Base-by-base conservation (phyloP, 2,797 vertebrate genomes). In the Lagorchestes hirsutus region DNA sequence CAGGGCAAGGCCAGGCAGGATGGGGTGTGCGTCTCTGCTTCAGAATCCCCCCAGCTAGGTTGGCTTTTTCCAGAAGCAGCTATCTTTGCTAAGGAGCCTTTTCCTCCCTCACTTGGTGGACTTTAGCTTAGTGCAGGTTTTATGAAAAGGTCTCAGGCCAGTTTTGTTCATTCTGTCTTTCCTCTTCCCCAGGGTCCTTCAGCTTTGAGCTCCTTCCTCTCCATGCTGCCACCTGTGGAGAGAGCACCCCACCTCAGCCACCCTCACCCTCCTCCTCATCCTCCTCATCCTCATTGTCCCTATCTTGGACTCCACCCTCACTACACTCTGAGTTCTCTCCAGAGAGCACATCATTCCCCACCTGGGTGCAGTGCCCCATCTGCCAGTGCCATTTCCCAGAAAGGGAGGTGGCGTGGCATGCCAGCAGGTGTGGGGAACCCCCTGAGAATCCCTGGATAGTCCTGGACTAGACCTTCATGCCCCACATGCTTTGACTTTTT, bases 191-290 rank as follows among this genome's bases (percentile, higher is more conserved):
- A 99, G 99, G 98, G 8, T 29, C 27, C 74, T 99, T 99, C 96
- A 98, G 97, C 46, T 1, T 90, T 0, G 97, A 98, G 3, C 93
- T 97, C 93, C 98, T 99, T 28, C 98, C 98, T 0, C 9, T 90
- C 0, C 99, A 99, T 0, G 97, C 99, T 58, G 98, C 99, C 27
- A 93, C 97, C 29, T 99, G 99, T 1, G 98, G 99, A 93, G 99
- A 98, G 97, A 95, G 59, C 22, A 54, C 11, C 16, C 5, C 0
- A 1, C n/a, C 12, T 29, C 5, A 8, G 55, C 87, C 50, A 13
- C 54, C 58, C 28, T 93, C 98, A 87, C 91, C 95, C 1, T 92
- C 92, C 10, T 96, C 93, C 5, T 96, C 97, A 12, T 97, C 97
- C 29, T 95, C 97, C 3, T 97, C 97, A 29, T 91, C 74, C 3